phyloP scores from a whole-genome alignment of 1,140 invertebrate species.

The Zaprionus tsacasi region DNA sequence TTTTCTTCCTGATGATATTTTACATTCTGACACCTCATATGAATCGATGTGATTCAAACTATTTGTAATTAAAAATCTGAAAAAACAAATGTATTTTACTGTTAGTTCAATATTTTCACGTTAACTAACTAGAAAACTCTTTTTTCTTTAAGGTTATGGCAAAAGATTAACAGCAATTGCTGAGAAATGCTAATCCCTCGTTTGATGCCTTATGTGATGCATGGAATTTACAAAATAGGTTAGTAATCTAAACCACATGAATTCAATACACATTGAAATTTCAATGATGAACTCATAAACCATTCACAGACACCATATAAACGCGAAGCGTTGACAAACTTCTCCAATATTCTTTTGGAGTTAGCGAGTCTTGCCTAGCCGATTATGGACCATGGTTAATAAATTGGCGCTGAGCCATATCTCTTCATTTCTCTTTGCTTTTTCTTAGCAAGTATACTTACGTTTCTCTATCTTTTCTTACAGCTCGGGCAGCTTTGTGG shows the following conservation, averaged over 20 bases:
- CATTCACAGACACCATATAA: slow-evolving; percentile 84
- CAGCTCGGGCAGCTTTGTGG: slow-evolving; percentile 22
- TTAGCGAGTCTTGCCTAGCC: slow-evolving; percentile 64
- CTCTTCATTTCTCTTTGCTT: neutral
- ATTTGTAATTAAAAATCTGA: slow-evolving; percentile 64
- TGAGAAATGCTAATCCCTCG: neutral
- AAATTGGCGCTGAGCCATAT: slow-evolving; percentile 74
- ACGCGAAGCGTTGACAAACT: slow-evolving; percentile 61
- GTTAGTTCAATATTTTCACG: neutral
- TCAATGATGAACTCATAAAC: slow-evolving; percentile 79
- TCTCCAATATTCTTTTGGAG: slow-evolving; percentile 82
- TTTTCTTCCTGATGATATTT: slow-evolving; percentile 66
- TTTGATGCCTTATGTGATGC: neutral
- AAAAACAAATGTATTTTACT: neutral
- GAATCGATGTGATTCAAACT: slow-evolving; percentile 74
- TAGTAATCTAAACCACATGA: slow-evolving; percentile 20
- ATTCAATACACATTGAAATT: neutral
- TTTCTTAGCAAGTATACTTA: neutral
- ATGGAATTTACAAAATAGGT: slow-evolving; percentile 25
- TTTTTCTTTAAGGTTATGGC: slow-evolving; percentile 37
- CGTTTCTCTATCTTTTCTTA: slow-evolving; percentile 18
- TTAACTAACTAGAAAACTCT: neutral
- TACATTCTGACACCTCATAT: slow-evolving; percentile 82
- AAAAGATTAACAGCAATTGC: neutral
- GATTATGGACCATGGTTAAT: slow-evolving; percentile 80